These are phyloP conservation scores for Seriola quinqueradiata DNA, from an alignment of 2,113 vertebrate species.

Conservation along the genomic window DNA sequence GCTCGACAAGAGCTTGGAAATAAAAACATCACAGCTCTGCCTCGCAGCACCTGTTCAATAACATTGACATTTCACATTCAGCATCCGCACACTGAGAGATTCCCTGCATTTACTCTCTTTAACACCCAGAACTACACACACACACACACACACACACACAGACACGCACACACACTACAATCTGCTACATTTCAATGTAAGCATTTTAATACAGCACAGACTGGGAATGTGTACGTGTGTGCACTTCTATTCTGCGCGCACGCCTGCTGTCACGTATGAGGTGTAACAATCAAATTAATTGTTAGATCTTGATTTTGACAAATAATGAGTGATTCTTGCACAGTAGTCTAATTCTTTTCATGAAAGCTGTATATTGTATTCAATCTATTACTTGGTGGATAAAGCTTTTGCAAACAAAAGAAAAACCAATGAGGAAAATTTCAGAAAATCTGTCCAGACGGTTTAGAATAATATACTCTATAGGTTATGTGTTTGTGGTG, in stretches of 20 bases:
- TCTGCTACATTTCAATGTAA: slow-evolving; percentile 47
- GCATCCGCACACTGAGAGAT: slow-evolving; percentile 71
- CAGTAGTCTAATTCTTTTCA: neutral
- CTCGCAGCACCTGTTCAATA: slow-evolving; percentile 87
- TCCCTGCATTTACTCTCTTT: slow-evolving; percentile 75
- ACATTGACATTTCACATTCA: slow-evolving; percentile 87
- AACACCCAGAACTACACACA: slow-evolving; percentile 66
- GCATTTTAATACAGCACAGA: slow-evolving; percentile 35
- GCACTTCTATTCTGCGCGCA: neutral
- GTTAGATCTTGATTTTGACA: slow-evolving; percentile 1
- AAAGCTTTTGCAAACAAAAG: neutral
- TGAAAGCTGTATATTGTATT: neutral
- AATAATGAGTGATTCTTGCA: neutral
- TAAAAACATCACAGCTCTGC: slow-evolving; percentile 85
- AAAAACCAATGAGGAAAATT: neutral
- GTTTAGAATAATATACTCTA: neutral
- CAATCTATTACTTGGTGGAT: neutral
- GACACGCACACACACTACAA: slow-evolving; percentile 33
- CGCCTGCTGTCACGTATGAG: neutral
- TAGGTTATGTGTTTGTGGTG: neutral
- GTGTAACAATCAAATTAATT: slow-evolving; percentile 13
- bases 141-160: slow-evolving; percentile 40
- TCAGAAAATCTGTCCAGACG: neutral
- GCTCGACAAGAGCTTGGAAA: slow-evolving; percentile 81
- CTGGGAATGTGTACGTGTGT: neutral